Base-by-base conservation (phyloP, 2,888 invertebrate species). In the Pandemis cinnamomeana region DNA sequence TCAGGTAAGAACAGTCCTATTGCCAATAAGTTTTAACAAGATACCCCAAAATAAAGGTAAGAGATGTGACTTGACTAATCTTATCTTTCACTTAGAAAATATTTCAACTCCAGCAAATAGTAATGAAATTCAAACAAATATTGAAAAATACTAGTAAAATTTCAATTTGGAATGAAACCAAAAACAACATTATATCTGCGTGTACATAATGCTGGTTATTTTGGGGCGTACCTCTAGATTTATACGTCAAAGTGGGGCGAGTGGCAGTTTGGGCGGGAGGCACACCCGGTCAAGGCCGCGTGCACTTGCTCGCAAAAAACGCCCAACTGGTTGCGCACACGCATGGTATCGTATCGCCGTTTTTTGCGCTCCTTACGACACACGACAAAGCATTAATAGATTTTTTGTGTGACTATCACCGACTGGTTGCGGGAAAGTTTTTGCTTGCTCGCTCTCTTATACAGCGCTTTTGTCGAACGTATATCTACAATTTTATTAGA, bases 301-400 rank as follows among this genome's bases (percentile, higher is more conserved):
- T 89, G 89, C 90, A 91, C 89, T 87, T 87, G 87, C 81, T 83
- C 85, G 90, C 90, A 92, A 93, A 92, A 92, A 92, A 91, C 80
- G 76, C 76, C 78, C 83, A 87, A 90, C 92, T 87, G 89, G 91
- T 92, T 91, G 84, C 80, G 84, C 87, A 86, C 87, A 86, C 89
- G 86, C 87, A 87, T 87, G 84, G 86, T 87, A 86, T 86, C 83
- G 86, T 86, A 85, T 71, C 61, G 72, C 66, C 73, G 62, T 78
- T 75, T 71, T 75, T 66, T 73, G 64, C 67, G 70, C 61, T 67
- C 78, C 80, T 83, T 81, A 83, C 82, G 77, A 82, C 81, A 83
- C 77, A 79, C 78, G 72, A 75, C 80, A 75, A 78, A 81, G 79
- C 83, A 82, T 82, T 85, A 84, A 82, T 84, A 83, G 83, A 67